Conservation (phyloP, 30 jellyfish, hydroid and myxozoan species). For the Chrysaora quinquecirrha region DNA sequence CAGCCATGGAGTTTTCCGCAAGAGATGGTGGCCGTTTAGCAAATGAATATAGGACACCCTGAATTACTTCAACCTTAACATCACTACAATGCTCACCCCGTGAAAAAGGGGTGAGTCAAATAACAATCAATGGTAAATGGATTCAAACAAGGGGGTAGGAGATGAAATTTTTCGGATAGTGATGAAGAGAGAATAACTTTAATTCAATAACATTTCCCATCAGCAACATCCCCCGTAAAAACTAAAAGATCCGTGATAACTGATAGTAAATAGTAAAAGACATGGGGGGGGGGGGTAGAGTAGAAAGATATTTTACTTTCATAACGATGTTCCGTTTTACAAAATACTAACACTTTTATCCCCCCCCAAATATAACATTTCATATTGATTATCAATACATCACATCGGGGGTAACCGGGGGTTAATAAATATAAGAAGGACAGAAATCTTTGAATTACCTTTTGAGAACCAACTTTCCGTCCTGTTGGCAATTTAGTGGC, state of each 20-base stretch:
- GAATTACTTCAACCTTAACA: neutral
- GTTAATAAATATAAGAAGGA: no score
- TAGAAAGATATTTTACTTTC: neutral
- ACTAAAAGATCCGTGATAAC: no score
- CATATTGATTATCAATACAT: neutral
- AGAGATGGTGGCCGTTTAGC: neutral
- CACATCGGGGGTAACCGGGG: neutral
- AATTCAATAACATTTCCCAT: no score
- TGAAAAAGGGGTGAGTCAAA: no score
- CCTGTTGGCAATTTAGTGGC: conserved; percentile 56
- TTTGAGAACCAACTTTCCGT: conserved; percentile 28
- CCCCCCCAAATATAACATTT: neutral
- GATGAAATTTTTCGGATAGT: no score
- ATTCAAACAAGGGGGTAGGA: no score
- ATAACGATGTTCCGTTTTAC: no score
- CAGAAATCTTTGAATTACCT: conserved; percentile 2
- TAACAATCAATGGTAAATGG: no score
- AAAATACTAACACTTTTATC: no score
- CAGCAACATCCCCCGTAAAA: no score
- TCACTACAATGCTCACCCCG: neutral
- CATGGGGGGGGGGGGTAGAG: neutral
- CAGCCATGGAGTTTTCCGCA: neutral
- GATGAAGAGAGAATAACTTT: no score
- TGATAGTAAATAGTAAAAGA: no score
- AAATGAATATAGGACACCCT: neutral